These are phyloP conservation scores for Scaptomyza cyrtandrae DNA, from an alignment of 2,888 invertebrate genomes.

Conservation along the genomic window DNA sequence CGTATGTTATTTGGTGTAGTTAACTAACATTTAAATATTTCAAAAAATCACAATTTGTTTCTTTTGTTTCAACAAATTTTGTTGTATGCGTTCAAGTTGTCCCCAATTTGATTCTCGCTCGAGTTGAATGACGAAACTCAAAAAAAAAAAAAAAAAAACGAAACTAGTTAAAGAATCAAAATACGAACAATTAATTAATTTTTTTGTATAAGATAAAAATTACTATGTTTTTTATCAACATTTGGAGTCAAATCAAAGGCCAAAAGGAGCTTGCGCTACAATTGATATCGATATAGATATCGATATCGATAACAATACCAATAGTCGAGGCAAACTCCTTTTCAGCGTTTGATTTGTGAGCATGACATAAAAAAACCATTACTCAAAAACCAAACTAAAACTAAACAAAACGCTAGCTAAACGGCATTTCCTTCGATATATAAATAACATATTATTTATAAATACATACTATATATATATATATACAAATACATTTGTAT, in stretches of 20 bases:
- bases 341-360: constrained; percentile 57
- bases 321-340: constrained; percentile 55
- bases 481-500: constrained; percentile 2
- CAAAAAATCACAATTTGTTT: constrained; percentile 44
- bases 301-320: too few species aligned
- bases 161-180: neutral
- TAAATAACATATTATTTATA: constrained; percentile 15
- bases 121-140: too few species aligned
- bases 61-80: constrained; percentile 38
- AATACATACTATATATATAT: constrained; percentile 20
- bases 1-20: constrained; percentile 40
- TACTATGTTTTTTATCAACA: constrained; percentile 83
- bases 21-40: constrained; percentile 34
- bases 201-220: constrained; percentile 82
- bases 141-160: constrained; percentile 10
- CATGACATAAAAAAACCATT: constrained; percentile 43
- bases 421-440: constrained; percentile 27
- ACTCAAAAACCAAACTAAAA: neutral
- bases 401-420: constrained; percentile 33
- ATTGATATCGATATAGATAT: too few species aligned
- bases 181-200: constrained; percentile 64
- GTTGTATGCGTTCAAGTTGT: constrained; percentile 52
- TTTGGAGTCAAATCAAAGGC: constrained; percentile 65
- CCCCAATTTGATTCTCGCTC: constrained; percentile 36
- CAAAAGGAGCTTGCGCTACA: constrained; percentile 48